These are phyloP conservation scores for Myotis myotis DNA, from an alignment of 2,797 vertebrate genomes.

Conservation along the genomic window DNA sequence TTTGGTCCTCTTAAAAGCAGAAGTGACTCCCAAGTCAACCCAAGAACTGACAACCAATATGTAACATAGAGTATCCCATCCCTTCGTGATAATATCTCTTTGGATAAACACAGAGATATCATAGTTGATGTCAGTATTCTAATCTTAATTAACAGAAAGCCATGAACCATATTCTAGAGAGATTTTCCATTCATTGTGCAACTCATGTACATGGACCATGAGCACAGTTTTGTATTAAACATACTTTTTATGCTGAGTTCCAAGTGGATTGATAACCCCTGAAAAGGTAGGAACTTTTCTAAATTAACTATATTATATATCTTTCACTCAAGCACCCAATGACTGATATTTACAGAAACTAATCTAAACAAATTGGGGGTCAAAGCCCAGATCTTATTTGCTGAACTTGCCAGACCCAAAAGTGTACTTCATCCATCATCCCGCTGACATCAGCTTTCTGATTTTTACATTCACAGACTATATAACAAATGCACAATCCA, in stretches of 20 bases:
- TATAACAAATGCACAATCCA: background rate
- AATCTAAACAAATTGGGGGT: background rate
- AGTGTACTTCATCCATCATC: background rate
- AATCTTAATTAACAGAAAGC: background rate
- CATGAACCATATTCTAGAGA: background rate
- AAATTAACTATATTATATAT: background rate
- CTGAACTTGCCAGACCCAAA: background rate
- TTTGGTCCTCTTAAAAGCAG: background rate
- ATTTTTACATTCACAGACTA: background rate
- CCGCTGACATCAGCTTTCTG: background rate
- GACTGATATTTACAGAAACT: background rate
- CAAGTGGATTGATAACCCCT: background rate
- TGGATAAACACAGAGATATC: background rate
- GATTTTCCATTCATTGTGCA: background rate
- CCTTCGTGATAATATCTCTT: background rate
- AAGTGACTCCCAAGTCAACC: background rate
- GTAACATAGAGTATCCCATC: background rate
- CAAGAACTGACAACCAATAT: background rate
- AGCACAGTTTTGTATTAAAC: background rate
- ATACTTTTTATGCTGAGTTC: background rate
- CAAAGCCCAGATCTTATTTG: background rate
- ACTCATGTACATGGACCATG: background rate
- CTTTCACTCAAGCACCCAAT: background rate
- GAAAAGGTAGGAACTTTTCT: background rate
- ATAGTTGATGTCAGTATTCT: background rate